phyloP scores from a whole-genome alignment of 2,888 invertebrate genomes.

The Eulithis testata region DNA sequence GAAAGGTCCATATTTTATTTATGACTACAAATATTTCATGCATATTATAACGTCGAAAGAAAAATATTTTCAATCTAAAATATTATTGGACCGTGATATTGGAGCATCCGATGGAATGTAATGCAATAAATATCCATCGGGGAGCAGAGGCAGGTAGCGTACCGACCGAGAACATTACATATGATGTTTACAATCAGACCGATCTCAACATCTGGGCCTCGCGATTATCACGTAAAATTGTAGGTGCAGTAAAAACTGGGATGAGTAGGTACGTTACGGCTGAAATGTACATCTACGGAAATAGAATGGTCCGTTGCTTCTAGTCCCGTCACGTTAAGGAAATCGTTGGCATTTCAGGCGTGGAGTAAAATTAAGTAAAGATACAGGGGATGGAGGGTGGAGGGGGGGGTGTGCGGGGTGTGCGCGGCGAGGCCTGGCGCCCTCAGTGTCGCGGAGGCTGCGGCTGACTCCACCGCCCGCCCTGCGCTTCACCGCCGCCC shows the following conservation, averaged over 20 bases:
- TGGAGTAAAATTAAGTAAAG: slow-evolving; percentile 75
- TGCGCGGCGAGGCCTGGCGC: slow-evolving; percentile 50
- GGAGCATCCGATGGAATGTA: slow-evolving; percentile 56
- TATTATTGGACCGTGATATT: slow-evolving; percentile 61
- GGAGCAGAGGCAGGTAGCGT: slow-evolving; percentile 41
- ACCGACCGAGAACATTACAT: slow-evolving; percentile 45
- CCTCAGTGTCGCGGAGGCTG: slow-evolving; percentile 84
- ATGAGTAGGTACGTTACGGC: slow-evolving; percentile 33
- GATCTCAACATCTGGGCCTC: slow-evolving; percentile 43
- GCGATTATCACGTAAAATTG: slow-evolving; percentile 34
- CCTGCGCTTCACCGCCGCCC: slow-evolving; percentile 56
- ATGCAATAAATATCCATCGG: slow-evolving; percentile 52
- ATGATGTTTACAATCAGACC: slow-evolving; percentile 54
- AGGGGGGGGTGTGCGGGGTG: slow-evolving; percentile 48
- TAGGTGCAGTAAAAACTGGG: slow-evolving; percentile 32
- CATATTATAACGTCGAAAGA: slow-evolving; percentile 36
- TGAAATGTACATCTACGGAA: slow-evolving; percentile 45
- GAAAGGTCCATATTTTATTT: slow-evolving; percentile 6
- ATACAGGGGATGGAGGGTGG: slow-evolving; percentile 65
- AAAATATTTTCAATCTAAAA: slow-evolving; percentile 58
- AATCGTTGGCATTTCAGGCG: slow-evolving; percentile 70
- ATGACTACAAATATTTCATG: slow-evolving; percentile 30
- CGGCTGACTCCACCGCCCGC: slow-evolving; percentile 72
- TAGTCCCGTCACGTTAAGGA: slow-evolving; percentile 60
- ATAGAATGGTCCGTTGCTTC: slow-evolving; percentile 48